These are phyloP conservation scores for Folsomia manolachei DNA, from an alignment of 2,888 invertebrate species.

Conservation along the genomic window DNA sequence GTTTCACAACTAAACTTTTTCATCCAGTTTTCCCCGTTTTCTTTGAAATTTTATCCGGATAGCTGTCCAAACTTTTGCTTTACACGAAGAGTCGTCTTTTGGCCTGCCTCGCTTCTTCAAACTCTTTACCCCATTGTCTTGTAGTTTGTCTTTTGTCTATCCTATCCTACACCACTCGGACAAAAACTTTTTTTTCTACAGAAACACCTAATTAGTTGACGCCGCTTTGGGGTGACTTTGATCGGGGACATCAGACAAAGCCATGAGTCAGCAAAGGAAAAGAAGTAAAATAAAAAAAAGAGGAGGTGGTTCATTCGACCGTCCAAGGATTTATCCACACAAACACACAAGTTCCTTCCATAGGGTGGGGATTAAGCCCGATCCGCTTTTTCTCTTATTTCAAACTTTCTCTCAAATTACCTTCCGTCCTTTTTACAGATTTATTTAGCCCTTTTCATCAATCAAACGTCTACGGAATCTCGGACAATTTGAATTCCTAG, in stretches of 20 bases:
- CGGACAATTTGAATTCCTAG: too few relatives aligned
- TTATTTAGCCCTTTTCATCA: not conserved
- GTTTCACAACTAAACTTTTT: conserved; percentile 1
- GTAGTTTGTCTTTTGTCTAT: conserved; percentile 5
- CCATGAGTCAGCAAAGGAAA: not conserved
- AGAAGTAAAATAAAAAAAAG: not conserved
- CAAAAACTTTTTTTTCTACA: not conserved
- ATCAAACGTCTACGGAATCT: too few relatives aligned
- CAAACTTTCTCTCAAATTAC: conserved; percentile 7
- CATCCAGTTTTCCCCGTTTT: not conserved
- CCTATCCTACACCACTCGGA: not conserved
- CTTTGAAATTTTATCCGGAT: conserved; percentile 5
- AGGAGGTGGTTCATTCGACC: not conserved
- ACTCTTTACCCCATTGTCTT: not conserved
- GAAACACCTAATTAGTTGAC: conserved; percentile 10
- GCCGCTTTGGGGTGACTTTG: not conserved
- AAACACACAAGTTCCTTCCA: conserved; percentile 2
- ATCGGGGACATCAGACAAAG: conserved; percentile 5
- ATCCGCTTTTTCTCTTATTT: too few relatives aligned
- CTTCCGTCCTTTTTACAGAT: not conserved
- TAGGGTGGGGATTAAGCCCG: not conserved
- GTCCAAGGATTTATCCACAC: conserved; percentile 1
- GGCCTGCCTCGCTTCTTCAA: too few relatives aligned
- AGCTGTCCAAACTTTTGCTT: not conserved
- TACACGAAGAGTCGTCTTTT: not conserved